Percentiles rank a stretch among this genome's conserved stretches.
Evolutionary conservation across 2,888 invertebrate genomes (phyloP).

Genomic region (Neoascia interrupta): DNA sequence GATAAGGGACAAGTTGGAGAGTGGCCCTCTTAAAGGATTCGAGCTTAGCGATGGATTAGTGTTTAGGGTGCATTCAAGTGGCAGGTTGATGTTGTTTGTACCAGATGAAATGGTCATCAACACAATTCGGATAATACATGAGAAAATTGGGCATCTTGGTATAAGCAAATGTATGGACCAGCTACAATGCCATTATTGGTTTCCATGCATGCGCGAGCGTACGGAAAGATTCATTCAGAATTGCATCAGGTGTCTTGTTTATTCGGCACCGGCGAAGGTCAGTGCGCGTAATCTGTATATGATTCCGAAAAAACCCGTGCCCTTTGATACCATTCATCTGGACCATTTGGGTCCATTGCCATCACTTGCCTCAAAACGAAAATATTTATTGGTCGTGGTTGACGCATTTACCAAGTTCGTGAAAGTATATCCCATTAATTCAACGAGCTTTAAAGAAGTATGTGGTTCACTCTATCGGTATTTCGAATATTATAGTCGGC

Average conservation of each 20-base stretch:
- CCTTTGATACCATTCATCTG: slow-evolving; percentile 73
- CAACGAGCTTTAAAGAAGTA: slow-evolving; percentile 36
- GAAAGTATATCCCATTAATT: slow-evolving; percentile 22
- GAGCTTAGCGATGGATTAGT: slow-evolving; percentile 5
- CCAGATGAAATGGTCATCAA: slow-evolving; percentile 13
- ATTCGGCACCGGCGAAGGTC: slow-evolving; percentile 10
- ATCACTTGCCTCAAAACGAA: slow-evolving; percentile 29
- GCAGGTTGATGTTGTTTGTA: slow-evolving; percentile 16
- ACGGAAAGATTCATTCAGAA: slow-evolving; percentile 21
- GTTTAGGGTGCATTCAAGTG: not conserved
- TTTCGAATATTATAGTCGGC: slow-evolving; percentile 52
- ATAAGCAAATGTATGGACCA: slow-evolving; percentile 4
- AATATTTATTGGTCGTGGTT: slow-evolving; percentile 29
- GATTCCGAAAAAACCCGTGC: slow-evolving; percentile 32
- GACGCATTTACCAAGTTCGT: slow-evolving; percentile 45
- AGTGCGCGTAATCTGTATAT: slow-evolving; percentile 65
- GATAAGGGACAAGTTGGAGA: not conserved
- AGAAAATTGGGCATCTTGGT: slow-evolving; percentile 13
- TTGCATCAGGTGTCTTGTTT: slow-evolving; percentile 21
- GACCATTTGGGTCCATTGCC: slow-evolving; percentile 79
- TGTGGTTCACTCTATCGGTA: slow-evolving; percentile 50
- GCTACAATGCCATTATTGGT: slow-evolving; percentile 21
- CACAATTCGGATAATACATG: slow-evolving; percentile 6
- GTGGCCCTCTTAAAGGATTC: not conserved
- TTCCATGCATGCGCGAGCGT: slow-evolving; percentile 6